Evolutionary conservation across 2,797 vertebrate genomes (phyloP).

Genomic region (Brachymystax lenok): DNA sequence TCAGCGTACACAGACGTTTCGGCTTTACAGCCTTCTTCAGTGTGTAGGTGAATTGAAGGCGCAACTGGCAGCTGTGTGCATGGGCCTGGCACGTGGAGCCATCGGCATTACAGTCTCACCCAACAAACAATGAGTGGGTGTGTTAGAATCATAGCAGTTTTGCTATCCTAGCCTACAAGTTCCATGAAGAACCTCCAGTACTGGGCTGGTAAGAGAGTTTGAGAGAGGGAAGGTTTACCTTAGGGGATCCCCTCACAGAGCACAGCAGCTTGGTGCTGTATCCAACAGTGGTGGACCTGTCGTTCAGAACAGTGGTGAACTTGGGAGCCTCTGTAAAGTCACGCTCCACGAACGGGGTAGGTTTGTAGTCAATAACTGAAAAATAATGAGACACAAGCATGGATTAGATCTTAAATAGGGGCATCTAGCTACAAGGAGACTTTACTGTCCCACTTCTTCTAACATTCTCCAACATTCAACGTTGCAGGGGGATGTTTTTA

Average conservation of each 20-base stretch:
- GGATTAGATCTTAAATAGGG: not conserved
- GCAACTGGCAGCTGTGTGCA: too few relatives aligned
- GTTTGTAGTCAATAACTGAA: slow-evolving; percentile 82
- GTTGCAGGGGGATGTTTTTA: too few relatives aligned
- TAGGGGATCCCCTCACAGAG: slow-evolving; percentile 80
- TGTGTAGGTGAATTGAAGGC: too few relatives aligned
- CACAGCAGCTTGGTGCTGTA: slow-evolving; percentile 94
- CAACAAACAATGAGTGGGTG: too few relatives aligned
- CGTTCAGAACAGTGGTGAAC: slow-evolving; percentile 86
- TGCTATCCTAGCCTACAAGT: not conserved
- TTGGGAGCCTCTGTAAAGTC: slow-evolving; percentile 89
- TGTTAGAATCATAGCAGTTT: not conserved
- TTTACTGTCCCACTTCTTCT: not conserved
- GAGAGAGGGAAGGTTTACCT: not conserved
- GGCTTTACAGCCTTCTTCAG: too few relatives aligned
- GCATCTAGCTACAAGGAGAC: not conserved
- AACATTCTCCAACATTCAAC: not conserved
- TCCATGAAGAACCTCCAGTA: not conserved
- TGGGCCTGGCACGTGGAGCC: too few relatives aligned
- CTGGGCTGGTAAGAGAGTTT: not conserved
- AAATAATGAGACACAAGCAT: not conserved
- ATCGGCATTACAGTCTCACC: too few relatives aligned
- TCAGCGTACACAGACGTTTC: too few relatives aligned
- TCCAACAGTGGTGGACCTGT: slow-evolving; percentile 87
- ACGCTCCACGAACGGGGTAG: slow-evolving; percentile 76